These are phyloP conservation scores for Tetheella fluctuosa DNA, from an alignment of 2,888 invertebrate genomes.

Conservation along the genomic window DNA sequence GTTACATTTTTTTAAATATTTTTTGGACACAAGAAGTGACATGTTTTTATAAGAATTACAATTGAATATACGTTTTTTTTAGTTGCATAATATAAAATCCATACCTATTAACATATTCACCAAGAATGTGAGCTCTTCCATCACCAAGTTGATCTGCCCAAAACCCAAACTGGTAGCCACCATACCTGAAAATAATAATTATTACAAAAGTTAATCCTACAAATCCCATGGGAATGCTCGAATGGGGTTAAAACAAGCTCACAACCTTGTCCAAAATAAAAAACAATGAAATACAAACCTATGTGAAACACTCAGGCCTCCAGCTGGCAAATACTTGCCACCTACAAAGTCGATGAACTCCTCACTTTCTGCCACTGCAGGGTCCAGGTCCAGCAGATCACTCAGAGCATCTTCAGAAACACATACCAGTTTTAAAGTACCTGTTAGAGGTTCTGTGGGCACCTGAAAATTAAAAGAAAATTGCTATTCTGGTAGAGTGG, in stretches of 20 bases:
- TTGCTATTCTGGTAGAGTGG: too few relatives aligned
- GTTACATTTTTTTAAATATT: too few relatives aligned
- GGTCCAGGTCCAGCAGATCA: conserved; percentile 77
- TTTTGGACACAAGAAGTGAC: too few relatives aligned
- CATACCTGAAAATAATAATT: conserved; percentile 71
- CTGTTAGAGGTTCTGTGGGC: conserved; percentile 68
- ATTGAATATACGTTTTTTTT: too few relatives aligned
- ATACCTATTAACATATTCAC: conserved; percentile 80
- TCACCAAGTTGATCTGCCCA: conserved; percentile 88
- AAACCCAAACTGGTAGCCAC: conserved; percentile 87
- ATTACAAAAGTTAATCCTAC: not conserved
- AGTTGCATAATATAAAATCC: not conserved
- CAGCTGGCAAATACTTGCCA: conserved; percentile 82
- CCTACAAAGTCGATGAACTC: conserved; percentile 85
- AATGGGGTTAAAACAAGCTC: too few relatives aligned
- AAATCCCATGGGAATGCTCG: too few relatives aligned
- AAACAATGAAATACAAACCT: conserved; percentile 49
- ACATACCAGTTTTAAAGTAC: conserved; percentile 81
- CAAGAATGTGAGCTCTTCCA: conserved; percentile 83
- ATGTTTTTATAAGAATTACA: too few relatives aligned
- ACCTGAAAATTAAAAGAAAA: conserved; percentile 46
- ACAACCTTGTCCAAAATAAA: too few relatives aligned
- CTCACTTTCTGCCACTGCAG: conserved; percentile 68
- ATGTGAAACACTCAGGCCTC: conserved; percentile 82
- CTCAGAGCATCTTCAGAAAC: conserved; percentile 80